These are phyloP conservation scores for Drosophila robusta DNA, from an alignment of 2,888 invertebrate species.

Conservation along the genomic window DNA sequence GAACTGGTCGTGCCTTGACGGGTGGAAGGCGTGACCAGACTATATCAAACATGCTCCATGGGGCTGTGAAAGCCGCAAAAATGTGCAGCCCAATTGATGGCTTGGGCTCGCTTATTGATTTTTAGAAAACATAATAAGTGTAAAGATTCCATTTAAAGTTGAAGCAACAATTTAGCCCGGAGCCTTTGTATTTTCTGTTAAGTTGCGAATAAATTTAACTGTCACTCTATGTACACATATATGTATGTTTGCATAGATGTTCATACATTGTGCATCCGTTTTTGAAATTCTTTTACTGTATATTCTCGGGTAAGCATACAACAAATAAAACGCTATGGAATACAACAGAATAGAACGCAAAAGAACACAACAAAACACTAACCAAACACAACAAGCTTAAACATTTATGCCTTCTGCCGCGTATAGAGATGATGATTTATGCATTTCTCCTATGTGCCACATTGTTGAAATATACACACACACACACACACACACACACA, in stretches of 20 bases:
- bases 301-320: conserved; percentile 10
- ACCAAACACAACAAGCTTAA: conserved; percentile 46
- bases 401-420: conserved; percentile 58
- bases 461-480: conserved; percentile 62
- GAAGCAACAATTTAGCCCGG: conserved; percentile 36
- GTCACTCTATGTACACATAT: neutral
- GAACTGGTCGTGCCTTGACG: neutral
- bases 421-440: conserved; percentile 64
- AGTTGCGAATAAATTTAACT: conserved; percentile 39
- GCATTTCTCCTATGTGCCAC: conserved; percentile 66
- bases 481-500: conserved; percentile 7
- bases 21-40: conserved; percentile 2
- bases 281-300: conserved; percentile 42
- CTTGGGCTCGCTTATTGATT: conserved; percentile 47
- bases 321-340: conserved; percentile 20
- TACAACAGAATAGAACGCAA: neutral
- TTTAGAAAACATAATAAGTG: conserved; percentile 25
- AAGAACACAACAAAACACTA: conserved; percentile 5
- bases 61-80: conserved; percentile 28
- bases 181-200: conserved; percentile 46
- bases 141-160: conserved; percentile 51
- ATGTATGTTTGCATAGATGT: neutral
- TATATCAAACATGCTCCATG: conserved; percentile 1
- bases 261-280: conserved; percentile 14
- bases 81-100: conserved; percentile 58